Evolutionary conservation across 2,888 invertebrate species (phyloP).

Genomic region (Halictus ligatus): DNA sequence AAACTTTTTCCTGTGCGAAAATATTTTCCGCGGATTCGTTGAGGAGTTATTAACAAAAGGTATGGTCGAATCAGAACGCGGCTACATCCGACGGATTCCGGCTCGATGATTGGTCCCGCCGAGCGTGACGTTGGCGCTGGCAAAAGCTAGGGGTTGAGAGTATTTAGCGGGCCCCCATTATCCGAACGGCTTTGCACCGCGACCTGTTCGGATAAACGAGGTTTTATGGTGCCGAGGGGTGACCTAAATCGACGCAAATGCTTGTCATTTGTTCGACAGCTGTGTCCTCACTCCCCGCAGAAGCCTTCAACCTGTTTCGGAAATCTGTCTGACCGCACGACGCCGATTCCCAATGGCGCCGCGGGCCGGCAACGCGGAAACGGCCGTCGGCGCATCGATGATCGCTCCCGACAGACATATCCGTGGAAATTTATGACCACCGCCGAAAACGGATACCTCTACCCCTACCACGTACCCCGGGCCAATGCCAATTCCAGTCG

Average conservation of each 20-base stretch:
- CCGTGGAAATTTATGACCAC: not conserved
- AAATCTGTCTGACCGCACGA: not conserved
- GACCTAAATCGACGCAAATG: not conserved
- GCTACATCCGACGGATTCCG: no score
- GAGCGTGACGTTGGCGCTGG: no score
- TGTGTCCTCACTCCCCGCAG: not conserved
- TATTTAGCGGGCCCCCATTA: no score
- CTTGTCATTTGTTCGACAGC: not conserved
- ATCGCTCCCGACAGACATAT: conserved; percentile 1
- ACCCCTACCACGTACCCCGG: not conserved
- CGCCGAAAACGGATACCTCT: not conserved
- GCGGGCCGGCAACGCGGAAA: not conserved
- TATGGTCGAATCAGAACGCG: no score
- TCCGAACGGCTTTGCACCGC: no score
- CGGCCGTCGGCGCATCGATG: conserved; percentile 7
- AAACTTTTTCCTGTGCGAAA: no score
- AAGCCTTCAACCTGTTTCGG: not conserved
- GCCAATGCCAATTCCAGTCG: not conserved
- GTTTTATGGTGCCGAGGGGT: not conserved
- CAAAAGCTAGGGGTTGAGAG: no score
- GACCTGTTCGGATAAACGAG: not conserved
- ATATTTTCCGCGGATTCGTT: no score
- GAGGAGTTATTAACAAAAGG: no score
- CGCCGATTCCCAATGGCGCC: not conserved
- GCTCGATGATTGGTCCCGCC: no score